Conservation (phyloP, 2,888 invertebrate species). For the Hoplodrina blanda region DNA sequence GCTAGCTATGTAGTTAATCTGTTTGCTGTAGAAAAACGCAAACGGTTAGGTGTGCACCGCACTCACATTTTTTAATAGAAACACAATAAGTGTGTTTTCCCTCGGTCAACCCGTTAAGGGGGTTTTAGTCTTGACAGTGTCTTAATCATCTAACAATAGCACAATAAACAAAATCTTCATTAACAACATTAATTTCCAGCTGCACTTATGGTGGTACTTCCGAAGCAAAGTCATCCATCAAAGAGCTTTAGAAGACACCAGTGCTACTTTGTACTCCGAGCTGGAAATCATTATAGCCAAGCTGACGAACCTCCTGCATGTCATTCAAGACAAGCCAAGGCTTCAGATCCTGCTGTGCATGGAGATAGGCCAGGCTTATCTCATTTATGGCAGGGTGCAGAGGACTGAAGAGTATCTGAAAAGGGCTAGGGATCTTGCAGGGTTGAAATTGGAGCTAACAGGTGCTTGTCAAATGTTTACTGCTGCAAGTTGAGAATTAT, state of each 20-base stretch:
- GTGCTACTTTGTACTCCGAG: conserved; percentile 92
- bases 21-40: too few relatives aligned
- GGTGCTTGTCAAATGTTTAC: conserved; percentile 81
- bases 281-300: conserved; percentile 88
- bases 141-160: not conserved
- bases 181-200: conserved; percentile 65
- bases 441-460: conserved; percentile 93
- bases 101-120: too few relatives aligned
- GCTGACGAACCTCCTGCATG: conserved; percentile 81
- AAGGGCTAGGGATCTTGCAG: conserved; percentile 91
- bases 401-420: conserved; percentile 93
- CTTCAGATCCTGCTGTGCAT: conserved; percentile 85
- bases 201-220: conserved; percentile 93
- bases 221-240: conserved; percentile 94
- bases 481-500: not conserved
- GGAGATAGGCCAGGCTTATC: conserved; percentile 92
- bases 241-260: conserved; percentile 93
- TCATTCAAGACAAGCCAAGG: conserved; percentile 73
- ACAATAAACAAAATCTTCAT: not conserved
- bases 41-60: too few relatives aligned
- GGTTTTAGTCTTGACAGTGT: too few relatives aligned
- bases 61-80: too few relatives aligned
- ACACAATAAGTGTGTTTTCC: too few relatives aligned
- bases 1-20: too few relatives aligned
- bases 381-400: conserved; percentile 93